Base-by-base conservation (phyloP, 2,113 vertebrate genomes). In the Hystrix cristata region DNA sequence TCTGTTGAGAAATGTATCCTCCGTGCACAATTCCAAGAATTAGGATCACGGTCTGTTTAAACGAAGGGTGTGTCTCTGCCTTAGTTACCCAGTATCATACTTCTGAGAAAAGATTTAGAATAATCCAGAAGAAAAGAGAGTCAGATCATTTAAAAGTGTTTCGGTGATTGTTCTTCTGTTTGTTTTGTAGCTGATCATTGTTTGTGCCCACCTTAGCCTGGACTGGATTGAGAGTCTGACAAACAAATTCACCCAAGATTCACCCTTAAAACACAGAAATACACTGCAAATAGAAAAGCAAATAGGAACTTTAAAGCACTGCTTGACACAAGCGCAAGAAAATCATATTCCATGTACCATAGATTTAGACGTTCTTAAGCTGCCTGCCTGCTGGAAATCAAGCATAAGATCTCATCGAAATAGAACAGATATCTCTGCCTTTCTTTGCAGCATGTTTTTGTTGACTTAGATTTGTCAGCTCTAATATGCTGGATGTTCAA, bases 21-120 rank as follows among this genome's bases (percentile, higher is more conserved):
- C 51, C 96, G 57, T 96, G 38, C 74, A 95, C 38, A 96, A 62
- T 74, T 95, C 92, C 48, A 89, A 94, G 81, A 97, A 94, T 29
- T 51, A 95, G 86, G 62, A 38, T 21, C 85, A 93, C 48, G 94
- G 82, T 94, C 95, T 23, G 23, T 85, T 87, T n/a, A 23, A 43
- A 53, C 25, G n/a, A 67, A 53, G 43, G 8, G 55, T 31, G 29
- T 13, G 0, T 2, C 2, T 94, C 71, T 97, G 94, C 90, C 97
- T 97, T 78, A 96, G 60, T 65, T 64, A 59, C 16, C 87, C 87
- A 97, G 90, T 89, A 97, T 98, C 90, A 94, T 95, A 95, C 78
- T 88, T 95, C 91, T 91, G 85, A 97, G 91, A 98, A 97, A 98
- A 98, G 76, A 78, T 95, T 97, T 96, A 94, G 94, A 91, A 96